Conservation (phyloP, 2,888 invertebrate species). For the Myathropa florea region DNA sequence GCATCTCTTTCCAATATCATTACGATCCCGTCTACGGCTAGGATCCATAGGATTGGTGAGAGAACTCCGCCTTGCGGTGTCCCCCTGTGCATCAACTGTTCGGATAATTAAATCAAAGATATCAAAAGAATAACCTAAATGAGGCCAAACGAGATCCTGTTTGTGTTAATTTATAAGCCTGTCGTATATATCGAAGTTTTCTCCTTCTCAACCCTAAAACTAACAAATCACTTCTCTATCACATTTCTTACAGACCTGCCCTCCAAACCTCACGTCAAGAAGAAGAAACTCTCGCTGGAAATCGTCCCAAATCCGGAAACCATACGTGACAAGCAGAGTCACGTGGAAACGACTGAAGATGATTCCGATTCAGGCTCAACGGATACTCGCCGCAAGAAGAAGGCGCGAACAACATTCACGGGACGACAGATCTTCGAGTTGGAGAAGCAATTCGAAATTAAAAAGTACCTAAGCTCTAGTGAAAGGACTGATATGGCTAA, state of each 20-base stretch:
- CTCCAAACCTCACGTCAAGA: slow-evolving; percentile 76
- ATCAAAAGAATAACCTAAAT: too few species aligned
- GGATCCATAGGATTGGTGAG: too few species aligned
- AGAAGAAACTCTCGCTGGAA: slow-evolving; percentile 75
- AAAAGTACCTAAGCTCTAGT: slow-evolving; percentile 97
- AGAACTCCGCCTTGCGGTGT: too few species aligned
- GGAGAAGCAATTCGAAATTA: slow-evolving; percentile 97
- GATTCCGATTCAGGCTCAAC: slow-evolving; percentile 82
- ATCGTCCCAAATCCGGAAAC: slow-evolving; percentile 18
- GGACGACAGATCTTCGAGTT: slow-evolving; percentile 97
- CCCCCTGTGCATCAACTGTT: too few species aligned
- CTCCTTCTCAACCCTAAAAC: too few species aligned
- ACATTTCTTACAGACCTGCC: slow-evolving; percentile 42
- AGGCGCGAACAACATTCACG: slow-evolving; percentile 96
- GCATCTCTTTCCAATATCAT: too few species aligned
- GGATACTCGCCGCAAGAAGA: slow-evolving; percentile 86
- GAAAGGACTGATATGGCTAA: slow-evolving; percentile 97
- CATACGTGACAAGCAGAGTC: slow-evolving; percentile 53
- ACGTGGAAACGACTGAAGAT: slow-evolving; percentile 81
- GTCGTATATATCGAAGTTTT: too few species aligned
- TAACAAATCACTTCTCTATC: too few species aligned
- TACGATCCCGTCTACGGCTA: too few species aligned
- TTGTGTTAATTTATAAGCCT: too few species aligned
- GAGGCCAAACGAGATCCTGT: too few species aligned
- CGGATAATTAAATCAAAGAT: too few species aligned